Conservation (phyloP, 2,888 invertebrate species). For the Callimorpha dominula region DNA sequence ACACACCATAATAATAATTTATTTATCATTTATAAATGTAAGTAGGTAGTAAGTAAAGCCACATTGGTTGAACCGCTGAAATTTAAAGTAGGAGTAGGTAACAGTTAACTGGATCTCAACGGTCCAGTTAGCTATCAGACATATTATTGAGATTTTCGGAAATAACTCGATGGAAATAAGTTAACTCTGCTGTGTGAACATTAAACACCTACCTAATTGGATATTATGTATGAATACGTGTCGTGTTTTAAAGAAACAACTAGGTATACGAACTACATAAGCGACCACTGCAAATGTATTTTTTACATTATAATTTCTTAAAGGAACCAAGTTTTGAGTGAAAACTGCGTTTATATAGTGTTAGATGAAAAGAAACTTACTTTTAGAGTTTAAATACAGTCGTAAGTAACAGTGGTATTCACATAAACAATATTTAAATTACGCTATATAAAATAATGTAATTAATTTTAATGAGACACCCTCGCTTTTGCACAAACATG, state of each 20-base stretch:
- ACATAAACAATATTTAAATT: slow-evolving; percentile 10
- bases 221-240: no score
- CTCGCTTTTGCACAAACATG: slow-evolving; percentile 35
- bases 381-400: slow-evolving; percentile 6
- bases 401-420: slow-evolving; percentile 1
- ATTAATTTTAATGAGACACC: slow-evolving; percentile 39
- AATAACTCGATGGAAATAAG: not conserved
- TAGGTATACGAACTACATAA: no score
- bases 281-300: not conserved
- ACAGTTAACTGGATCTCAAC: slow-evolving; percentile 33
- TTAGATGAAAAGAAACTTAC: slow-evolving; percentile 23
- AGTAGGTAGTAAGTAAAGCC: slow-evolving; percentile 13
- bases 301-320: slow-evolving; percentile 25
- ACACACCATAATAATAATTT: not conserved
- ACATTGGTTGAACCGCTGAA: slow-evolving; percentile 37
- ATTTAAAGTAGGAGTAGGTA: slow-evolving; percentile 9
- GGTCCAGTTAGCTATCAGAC: not conserved
- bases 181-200: no score
- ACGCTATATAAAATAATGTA: slow-evolving; percentile 16
- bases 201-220: no score
- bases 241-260: no score
- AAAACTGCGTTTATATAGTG: slow-evolving; percentile 22
- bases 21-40: not conserved
- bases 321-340: slow-evolving; percentile 30
- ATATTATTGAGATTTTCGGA: not conserved